Conservation (phyloP, 2,113 vertebrate genomes). For the Empidonax alnorum region DNA sequence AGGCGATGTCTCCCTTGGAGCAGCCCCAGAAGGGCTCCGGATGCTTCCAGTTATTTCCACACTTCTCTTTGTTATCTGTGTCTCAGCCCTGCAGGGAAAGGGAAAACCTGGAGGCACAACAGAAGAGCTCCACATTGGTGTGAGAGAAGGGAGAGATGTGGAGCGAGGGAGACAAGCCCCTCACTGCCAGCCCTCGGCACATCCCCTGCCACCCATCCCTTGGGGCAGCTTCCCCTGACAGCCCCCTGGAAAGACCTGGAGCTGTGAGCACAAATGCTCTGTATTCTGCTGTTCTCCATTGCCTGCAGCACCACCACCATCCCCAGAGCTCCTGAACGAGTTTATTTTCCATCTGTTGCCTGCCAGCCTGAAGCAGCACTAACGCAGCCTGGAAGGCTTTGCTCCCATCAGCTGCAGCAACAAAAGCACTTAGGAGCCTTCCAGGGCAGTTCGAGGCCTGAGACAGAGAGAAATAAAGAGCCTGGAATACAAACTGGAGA, state of each 20-base stretch:
- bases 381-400: constrained; percentile 59
- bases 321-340: constrained; percentile 41
- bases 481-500: background rate
- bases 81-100: background rate
- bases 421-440: constrained; percentile 52
- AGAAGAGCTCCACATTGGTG: background rate
- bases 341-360: constrained; percentile 66
- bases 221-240: background rate
- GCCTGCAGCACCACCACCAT: constrained; percentile 26
- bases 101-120: background rate
- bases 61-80: no score
- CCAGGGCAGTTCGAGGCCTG: background rate
- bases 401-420: constrained; percentile 34
- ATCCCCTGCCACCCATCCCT: background rate
- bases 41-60: background rate
- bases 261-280: background rate
- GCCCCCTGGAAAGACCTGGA: background rate
- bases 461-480: background rate
- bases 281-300: background rate
- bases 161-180: background rate
- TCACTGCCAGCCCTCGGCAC: background rate
- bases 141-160: background rate
- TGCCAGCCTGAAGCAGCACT: constrained; percentile 67
- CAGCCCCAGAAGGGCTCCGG: background rate
- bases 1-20: fast-evolving